These are phyloP conservation scores for Epinotia nisella DNA, from an alignment of 2,888 invertebrate genomes.

Conservation along the genomic window DNA sequence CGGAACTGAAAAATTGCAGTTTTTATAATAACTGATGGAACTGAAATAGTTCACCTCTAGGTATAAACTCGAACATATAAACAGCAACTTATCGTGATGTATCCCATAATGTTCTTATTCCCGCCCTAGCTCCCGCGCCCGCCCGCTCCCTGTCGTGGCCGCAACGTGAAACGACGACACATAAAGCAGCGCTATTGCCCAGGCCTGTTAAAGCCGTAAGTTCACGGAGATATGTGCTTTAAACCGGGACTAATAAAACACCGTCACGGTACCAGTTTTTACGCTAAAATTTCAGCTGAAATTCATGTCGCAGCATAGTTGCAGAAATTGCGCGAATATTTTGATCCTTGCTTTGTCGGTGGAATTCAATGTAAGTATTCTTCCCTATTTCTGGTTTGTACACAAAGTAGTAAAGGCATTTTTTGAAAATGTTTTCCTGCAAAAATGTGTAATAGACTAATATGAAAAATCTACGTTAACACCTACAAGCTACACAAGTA, in stretches of 20 bases:
- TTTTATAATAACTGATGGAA: no score
- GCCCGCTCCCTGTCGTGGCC: neutral
- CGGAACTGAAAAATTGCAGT: no score
- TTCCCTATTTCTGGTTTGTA: neutral
- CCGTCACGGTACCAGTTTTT: slow-evolving; percentile 30
- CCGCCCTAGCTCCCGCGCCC: slow-evolving; percentile 17
- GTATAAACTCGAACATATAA: no score
- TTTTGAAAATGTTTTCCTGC: neutral
- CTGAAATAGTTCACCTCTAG: no score
- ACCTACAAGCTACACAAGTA: neutral
- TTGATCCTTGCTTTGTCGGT: neutral
- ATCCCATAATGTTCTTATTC: no score
- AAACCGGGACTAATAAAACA: slow-evolving; percentile 42
- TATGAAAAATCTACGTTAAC: neutral
- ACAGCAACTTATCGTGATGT: no score
- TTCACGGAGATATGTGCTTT: slow-evolving; percentile 44
- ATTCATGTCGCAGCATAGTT: slow-evolving; percentile 23
- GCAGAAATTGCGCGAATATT: slow-evolving; percentile 19
- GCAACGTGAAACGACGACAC: slow-evolving; percentile 35
- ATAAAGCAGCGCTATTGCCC: slow-evolving; percentile 46
- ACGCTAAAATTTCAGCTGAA: slow-evolving; percentile 24
- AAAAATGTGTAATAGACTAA: neutral
- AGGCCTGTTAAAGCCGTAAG: slow-evolving; percentile 48
- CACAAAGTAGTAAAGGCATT: neutral
- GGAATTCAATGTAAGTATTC: slow-evolving; percentile 4